These are phyloP conservation scores for Netelia virgata DNA, from an alignment of 2,888 invertebrate genomes.

Conservation along the genomic window DNA sequence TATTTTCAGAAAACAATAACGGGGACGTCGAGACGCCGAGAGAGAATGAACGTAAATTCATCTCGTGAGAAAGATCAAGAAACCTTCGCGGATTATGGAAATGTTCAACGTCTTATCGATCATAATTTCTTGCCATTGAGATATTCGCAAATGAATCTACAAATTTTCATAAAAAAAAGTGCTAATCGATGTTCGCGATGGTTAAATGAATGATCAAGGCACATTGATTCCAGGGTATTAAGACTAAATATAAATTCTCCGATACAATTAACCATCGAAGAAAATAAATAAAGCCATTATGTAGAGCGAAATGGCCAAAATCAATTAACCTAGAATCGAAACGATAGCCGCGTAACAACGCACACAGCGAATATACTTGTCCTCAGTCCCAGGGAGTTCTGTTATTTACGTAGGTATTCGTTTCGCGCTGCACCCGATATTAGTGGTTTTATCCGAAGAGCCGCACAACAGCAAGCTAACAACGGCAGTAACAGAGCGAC, in stretches of 20 bases:
- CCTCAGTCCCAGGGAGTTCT: neutral
- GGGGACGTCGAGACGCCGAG: neutral
- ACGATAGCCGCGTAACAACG: no score
- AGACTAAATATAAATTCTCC: no score
- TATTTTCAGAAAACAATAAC: slow-evolving; percentile 22
- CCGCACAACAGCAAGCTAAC: slow-evolving; percentile 27
- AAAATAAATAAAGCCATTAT: no score
- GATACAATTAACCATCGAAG: neutral
- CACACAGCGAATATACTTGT: no score
- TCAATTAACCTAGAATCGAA: no score
- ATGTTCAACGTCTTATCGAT: neutral
- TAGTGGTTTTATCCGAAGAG: slow-evolving; percentile 22
- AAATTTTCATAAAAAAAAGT: neutral
- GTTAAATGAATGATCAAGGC: no score
- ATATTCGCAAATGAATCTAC: neutral
- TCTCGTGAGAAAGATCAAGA: neutral
- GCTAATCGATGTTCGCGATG: neutral
- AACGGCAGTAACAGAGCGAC: slow-evolving; percentile 22
- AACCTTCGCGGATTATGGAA: neutral
- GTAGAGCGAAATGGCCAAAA: no score
- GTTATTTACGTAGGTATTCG: neutral
- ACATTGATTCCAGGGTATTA: no score
- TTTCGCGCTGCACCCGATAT: neutral
- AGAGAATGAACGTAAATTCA: slow-evolving; percentile 11
- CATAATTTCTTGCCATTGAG: neutral